These are phyloP conservation scores for Andricus grossulariae DNA, from an alignment of 1,140 invertebrate genomes.

Conservation along the genomic window DNA sequence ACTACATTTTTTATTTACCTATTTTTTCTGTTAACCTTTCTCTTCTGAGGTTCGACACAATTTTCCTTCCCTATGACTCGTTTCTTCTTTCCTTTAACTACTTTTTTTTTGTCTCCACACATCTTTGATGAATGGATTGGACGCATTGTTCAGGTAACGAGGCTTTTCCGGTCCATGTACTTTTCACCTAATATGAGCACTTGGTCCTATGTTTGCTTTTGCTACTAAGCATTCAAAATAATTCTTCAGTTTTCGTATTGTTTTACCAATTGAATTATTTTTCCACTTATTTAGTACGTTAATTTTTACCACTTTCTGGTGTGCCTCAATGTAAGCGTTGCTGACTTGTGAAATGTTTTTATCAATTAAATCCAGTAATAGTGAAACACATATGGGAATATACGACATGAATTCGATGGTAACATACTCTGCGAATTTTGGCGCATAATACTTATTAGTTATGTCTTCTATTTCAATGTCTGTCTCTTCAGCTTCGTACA, in stretches of 20 bases:
- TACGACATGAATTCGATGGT: constrained; percentile 12
- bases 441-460: too few relatives aligned
- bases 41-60: too few relatives aligned
- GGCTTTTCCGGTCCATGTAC: background rate
- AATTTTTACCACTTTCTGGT: constrained; percentile 40
- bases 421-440: too few relatives aligned
- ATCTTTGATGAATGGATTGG: background rate
- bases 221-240: background rate
- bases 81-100: too few relatives aligned
- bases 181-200: background rate
- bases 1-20: too few relatives aligned
- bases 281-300: constrained; percentile 4
- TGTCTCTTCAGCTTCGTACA: constrained; percentile 20
- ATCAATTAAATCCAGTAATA: constrained; percentile 43
- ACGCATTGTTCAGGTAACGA: background rate
- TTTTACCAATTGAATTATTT: background rate
- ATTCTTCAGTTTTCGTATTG: background rate
- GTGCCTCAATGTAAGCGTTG: constrained; percentile 46
- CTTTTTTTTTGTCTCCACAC: background rate
- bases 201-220: background rate
- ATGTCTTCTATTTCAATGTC: background rate
- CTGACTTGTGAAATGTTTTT: constrained; percentile 41
- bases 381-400: constrained; percentile 40
- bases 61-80: too few relatives aligned
- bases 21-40: too few relatives aligned